phyloP scores from a whole-genome alignment of 2,113 vertebrate species.

The Steatornis caripensis region DNA sequence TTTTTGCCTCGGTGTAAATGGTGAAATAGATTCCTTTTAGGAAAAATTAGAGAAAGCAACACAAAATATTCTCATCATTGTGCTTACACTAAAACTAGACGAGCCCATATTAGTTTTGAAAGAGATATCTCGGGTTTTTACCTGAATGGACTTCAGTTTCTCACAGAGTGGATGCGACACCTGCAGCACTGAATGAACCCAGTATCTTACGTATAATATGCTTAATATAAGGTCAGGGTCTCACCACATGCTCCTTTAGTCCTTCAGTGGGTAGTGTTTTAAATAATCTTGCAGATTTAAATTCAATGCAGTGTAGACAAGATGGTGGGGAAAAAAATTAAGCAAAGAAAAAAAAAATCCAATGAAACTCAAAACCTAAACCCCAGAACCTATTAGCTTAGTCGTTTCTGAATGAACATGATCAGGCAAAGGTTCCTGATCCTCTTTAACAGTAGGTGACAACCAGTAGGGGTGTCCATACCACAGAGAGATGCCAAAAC shows the following conservation, averaged over 20 bases:
- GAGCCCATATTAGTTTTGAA: not conserved
- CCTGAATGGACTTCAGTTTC: not conserved
- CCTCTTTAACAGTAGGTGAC: not conserved
- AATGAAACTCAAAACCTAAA: not conserved
- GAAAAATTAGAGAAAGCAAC: slow-evolving; percentile 13
- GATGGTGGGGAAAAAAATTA: not conserved
- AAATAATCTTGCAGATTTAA: not conserved
- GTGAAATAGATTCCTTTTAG: slow-evolving; percentile 17
- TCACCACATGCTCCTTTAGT: not conserved
- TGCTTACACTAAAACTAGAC: slow-evolving; percentile 11
- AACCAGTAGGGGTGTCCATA: not conserved
- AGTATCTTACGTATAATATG: not conserved
- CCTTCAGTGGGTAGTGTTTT: not conserved
- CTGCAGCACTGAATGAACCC: not conserved
- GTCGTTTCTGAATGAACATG: not conserved
- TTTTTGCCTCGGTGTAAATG: slow-evolving; percentile 48
- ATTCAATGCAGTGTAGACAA: not conserved
- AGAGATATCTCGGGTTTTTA: not conserved
- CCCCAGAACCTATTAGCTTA: not conserved
- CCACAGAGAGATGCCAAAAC: not conserved
- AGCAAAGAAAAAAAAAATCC: not conserved
- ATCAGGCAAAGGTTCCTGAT: not conserved
- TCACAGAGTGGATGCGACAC: not conserved
- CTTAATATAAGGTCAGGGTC: not conserved
- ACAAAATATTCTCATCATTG: not conserved